Percentiles rank a stretch among this genome's conserved stretches.
Conservation (phyloP, 2,888 invertebrate species). For the Spilarctia lutea region DNA sequence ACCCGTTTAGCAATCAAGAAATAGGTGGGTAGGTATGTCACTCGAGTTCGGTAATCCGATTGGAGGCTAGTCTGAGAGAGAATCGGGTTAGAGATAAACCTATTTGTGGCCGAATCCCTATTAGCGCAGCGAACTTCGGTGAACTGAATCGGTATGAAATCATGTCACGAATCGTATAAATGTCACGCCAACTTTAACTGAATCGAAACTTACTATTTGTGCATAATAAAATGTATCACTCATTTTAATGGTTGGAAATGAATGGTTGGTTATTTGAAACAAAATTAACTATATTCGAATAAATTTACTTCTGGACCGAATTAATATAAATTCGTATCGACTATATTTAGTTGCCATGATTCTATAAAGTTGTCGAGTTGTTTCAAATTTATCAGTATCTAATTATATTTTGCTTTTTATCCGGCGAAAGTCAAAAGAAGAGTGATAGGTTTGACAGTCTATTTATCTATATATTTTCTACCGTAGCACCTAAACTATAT, state of each 20-base stretch:
- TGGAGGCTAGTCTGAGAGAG: slow-evolving; percentile 39
- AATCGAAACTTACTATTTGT: slow-evolving; percentile 5
- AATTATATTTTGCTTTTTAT: too few species aligned
- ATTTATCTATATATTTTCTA: too few species aligned
- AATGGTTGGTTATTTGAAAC: not conserved
- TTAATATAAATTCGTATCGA: too few species aligned
- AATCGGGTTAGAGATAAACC: slow-evolving; percentile 56
- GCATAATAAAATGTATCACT: not conserved
- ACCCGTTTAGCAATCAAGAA: slow-evolving; percentile 37
- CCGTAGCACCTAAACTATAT: too few species aligned
- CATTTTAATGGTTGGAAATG: not conserved
- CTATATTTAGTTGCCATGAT: too few species aligned
- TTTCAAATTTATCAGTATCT: too few species aligned
- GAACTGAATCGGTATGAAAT: slow-evolving; percentile 33
- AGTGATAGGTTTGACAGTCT: too few species aligned
- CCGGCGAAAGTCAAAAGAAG: too few species aligned
- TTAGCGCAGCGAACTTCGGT: slow-evolving; percentile 48
- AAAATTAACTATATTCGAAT: not conserved
- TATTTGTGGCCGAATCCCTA: slow-evolving; percentile 53
- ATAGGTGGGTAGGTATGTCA: slow-evolving; percentile 57
- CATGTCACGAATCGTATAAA: slow-evolving; percentile 40
- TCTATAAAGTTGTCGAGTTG: too few species aligned
- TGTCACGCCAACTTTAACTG: slow-evolving; percentile 10
- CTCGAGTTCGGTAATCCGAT: slow-evolving; percentile 46
- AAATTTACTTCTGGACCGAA: too few species aligned